phyloP scores from a whole-genome alignment of 2,113 vertebrate species.

The Eira barbara region DNA sequence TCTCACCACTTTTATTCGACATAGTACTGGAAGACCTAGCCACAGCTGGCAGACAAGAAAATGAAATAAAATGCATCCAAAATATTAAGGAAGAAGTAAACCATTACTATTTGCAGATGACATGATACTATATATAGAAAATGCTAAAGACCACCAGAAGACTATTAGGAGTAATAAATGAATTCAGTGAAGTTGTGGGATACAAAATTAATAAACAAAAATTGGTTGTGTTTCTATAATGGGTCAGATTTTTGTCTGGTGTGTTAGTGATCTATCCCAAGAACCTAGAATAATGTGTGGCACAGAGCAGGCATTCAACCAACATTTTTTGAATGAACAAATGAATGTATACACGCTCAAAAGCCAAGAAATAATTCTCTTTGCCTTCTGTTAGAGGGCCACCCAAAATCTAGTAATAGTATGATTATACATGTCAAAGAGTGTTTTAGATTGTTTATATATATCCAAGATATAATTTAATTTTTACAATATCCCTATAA shows the following conservation, averaged over 20 bases:
- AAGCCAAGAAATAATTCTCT: slow-evolving; percentile 17
- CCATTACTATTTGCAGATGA: background rate
- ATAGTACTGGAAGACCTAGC: background rate
- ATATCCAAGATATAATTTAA: background rate
- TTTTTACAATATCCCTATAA: background rate
- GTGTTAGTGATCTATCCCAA: background rate
- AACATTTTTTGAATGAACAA: background rate
- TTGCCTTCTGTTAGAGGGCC: background rate
- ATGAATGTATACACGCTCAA: background rate
- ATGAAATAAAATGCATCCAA: background rate
- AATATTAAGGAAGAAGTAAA: background rate
- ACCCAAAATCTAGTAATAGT: slow-evolving; percentile 6
- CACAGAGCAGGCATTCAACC: background rate
- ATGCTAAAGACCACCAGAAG: background rate
- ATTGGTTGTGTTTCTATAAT: background rate
- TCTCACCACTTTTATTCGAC: background rate
- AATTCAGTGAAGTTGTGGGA: background rate
- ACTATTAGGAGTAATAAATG: background rate
- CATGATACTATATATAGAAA: background rate
- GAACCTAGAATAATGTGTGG: background rate
- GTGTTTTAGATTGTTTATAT: slow-evolving; percentile 8
- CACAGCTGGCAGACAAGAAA: background rate
- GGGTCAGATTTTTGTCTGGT: background rate
- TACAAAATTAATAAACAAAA: background rate
- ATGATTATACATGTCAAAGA: background rate